Evolutionary conservation across 2,113 vertebrate genomes (phyloP), one percentile per base, ranked within the genome.

Genomic region (Meriones unguiculatus): DNA sequence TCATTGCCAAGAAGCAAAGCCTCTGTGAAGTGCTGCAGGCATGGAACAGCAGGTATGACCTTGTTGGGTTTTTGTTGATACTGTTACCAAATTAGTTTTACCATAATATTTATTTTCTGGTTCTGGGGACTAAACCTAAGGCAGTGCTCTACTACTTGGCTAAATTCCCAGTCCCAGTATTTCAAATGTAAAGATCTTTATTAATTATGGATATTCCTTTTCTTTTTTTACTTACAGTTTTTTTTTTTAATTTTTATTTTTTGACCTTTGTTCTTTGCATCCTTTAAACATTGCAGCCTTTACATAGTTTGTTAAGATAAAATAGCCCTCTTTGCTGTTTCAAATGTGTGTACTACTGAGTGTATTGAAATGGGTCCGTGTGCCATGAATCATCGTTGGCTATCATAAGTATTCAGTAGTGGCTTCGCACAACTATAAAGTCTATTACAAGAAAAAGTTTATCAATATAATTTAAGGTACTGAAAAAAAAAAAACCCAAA

Each of bases 1-100:
- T 99, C 94, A 99, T 99, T 95, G 98, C 99, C 89, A 99, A 99
- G 98, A 99, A 99, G n/a, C 99, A 99, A 97, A 99, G 99, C 75
- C 99, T 99, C 65, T 99, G 99, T 97, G 99, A 99, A 95, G 99
- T 99, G 95, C 96, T 99, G 1, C 99, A 99, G 97, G 99, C 99
- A 25, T 99, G 99, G 99, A 99, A 99, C 98, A 99, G 91, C 96
- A 99, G 99, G 99, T 99, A 59, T 12, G 76, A 17, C 89, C 62
- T 24, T 46, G 38, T 10, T 32, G 4, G 20, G 22, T 20, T 87
- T 64, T 73, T 38, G 67, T 64, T 38, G 32, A 18, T 18, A 30
- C 65, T 50, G 41, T 32, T 87, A 25, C 52, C 30, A 50, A 54
- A 35, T 65, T 67, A 84, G 30, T 52, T 93, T 25, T 87, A n/a